phyloP scores from a whole-genome alignment of 2,888 invertebrate genomes.

The Cacoxenus indagator region DNA sequence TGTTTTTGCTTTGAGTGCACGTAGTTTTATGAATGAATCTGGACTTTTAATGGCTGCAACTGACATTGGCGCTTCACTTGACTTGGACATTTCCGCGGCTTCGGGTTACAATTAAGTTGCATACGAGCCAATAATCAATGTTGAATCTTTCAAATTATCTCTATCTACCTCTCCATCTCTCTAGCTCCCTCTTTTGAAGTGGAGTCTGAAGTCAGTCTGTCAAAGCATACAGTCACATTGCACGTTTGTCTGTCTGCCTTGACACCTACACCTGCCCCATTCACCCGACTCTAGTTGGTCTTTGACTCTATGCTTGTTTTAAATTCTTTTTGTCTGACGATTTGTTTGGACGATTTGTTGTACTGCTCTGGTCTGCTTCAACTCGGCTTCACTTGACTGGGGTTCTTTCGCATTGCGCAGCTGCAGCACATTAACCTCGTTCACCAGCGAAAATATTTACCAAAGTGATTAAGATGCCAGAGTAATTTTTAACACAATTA shows the following conservation, averaged over 20 bases:
- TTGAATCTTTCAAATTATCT: too few species aligned
- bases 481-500: constrained; percentile 65
- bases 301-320: neutral
- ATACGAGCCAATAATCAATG: neutral
- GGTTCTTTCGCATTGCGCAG: neutral
- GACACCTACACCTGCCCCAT: constrained; percentile 25
- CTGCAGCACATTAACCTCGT: constrained; percentile 53
- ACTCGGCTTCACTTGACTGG: constrained; percentile 28
- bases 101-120: constrained; percentile 35
- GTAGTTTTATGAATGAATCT: constrained; percentile 66
- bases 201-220: neutral
- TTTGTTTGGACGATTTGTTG: too few species aligned
- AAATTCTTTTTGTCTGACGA: too few species aligned
- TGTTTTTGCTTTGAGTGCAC: constrained; percentile 16
- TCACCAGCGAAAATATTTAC: constrained; percentile 57
- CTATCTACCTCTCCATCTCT: too few species aligned
- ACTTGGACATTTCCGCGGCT: constrained; percentile 32
- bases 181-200: too few species aligned
- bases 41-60: constrained; percentile 23
- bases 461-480: constrained; percentile 65
- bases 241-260: neutral
- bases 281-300: constrained; percentile 14
- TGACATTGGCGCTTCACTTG: constrained; percentile 28
- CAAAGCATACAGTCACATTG: neutral
- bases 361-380: neutral